Base-by-base conservation (phyloP, 2,113 vertebrate genomes). In the Porphyrio hochstetteri region DNA sequence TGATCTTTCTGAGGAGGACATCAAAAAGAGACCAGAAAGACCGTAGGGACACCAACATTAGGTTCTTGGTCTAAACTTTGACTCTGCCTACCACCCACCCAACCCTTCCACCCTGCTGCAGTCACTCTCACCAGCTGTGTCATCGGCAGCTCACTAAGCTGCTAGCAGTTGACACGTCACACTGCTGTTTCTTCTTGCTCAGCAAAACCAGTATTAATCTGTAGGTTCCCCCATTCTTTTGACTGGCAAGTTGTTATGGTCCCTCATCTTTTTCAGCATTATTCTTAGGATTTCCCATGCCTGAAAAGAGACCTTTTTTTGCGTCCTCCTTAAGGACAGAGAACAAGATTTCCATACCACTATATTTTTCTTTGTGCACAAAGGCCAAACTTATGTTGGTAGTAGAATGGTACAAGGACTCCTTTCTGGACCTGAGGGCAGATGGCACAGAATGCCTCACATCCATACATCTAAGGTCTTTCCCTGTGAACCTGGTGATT, bases 21-120 rank as follows among this genome's bases (percentile, higher is more conserved):
- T n/a, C 21, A 65, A 50, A 68, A 68, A 77, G 42, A 78, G 31
- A 52, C 64, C 21, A 79, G 56, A 86, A 80, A 28, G 7, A 8
- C 25, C 0, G 1, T 8, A 72, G 21, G 12, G 28, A 59, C 24
- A 19, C 12, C 50, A 24, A 24, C 33, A 74, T 0, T 0, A 60
- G 25, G 16, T 24, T 90, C 7, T 81, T 82, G 2, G 11, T 77
- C 13, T 21, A 81, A 8, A 0, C 18, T 82, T 86, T 87, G 25
- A 4, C 5, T 72, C 38, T 69, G 70, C 17, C 29, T 78, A 21
- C 8, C 15, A 61, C 27, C 15, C 40, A 44, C 16, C 7, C 28
- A 82, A 21, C 4, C n/a, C 10, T 87, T 69, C 60, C 46, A 44
- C 36, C 27, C 31, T 56, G 23, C 36, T 71, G 10, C 38, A 16